These are phyloP conservation scores for Epicauta chinensis DNA, from an alignment of 1,140 invertebrate genomes.

Conservation along the genomic window DNA sequence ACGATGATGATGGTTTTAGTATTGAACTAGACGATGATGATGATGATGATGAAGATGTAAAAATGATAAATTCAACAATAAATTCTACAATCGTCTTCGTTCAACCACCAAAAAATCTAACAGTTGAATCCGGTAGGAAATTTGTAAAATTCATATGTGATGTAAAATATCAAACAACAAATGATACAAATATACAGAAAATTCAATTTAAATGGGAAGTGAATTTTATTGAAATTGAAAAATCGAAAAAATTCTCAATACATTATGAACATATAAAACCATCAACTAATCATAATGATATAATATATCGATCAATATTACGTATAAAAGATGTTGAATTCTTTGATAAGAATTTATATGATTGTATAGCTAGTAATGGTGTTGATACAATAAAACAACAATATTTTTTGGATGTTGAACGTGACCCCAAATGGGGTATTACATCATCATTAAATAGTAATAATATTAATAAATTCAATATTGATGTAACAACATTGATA, in stretches of 20 bases:
- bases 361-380: slow-evolving; percentile 58
- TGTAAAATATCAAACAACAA: slow-evolving; percentile 41
- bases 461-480: no score
- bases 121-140: slow-evolving; percentile 53
- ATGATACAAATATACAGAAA: slow-evolving; percentile 41
- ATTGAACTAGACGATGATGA: slow-evolving; percentile 21
- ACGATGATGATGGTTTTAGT: background rate
- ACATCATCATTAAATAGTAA: background rate
- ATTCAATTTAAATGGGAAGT: slow-evolving; percentile 59
- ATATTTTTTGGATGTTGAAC: slow-evolving; percentile 52
- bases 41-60: slow-evolving; percentile 28
- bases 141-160: slow-evolving; percentile 59
- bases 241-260: slow-evolving; percentile 35
- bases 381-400: slow-evolving; percentile 54
- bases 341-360: slow-evolving; percentile 63
- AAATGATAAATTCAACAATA: slow-evolving; percentile 3
- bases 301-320: slow-evolving; percentile 45
- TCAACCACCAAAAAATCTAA: slow-evolving; percentile 52
- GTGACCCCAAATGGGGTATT: slow-evolving; percentile 24
- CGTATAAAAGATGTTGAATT: slow-evolving; percentile 56
- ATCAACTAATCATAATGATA: no score
- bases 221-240: slow-evolving; percentile 53
- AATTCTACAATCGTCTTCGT: slow-evolving; percentile 41
- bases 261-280: no score
- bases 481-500: no score